Percentiles rank a stretch among this genome's conserved stretches.
These are phyloP conservation scores for Nothura maculosa DNA, from an alignment of 2,797 vertebrate species.

Conservation along the genomic window DNA sequence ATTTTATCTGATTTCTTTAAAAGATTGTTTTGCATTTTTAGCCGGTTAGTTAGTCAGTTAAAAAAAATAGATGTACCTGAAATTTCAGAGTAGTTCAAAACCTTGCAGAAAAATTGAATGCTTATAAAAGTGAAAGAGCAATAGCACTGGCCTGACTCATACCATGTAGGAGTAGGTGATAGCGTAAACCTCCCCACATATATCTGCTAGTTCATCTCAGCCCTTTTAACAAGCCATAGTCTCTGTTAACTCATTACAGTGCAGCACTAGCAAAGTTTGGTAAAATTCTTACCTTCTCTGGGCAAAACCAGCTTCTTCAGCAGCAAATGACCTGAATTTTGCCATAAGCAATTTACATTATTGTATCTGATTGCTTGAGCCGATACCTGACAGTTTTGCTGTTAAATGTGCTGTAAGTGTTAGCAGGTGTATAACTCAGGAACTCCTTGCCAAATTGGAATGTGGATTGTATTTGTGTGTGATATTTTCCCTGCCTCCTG, in stretches of 20 bases:
- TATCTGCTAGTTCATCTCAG: conserved; percentile 65
- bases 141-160: conserved; percentile 64
- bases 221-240: conserved; percentile 24
- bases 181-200: conserved; percentile 57
- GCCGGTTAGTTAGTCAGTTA: neutral
- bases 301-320: conserved; percentile 3
- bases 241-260: conserved; percentile 30
- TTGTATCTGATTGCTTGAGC: neutral
- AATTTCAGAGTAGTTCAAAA: conserved; percentile 24
- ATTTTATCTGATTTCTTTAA: fast-evolving
- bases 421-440: neutral
- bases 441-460: neutral
- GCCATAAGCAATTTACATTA: neutral
- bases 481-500: neutral
- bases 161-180: conserved; percentile 66
- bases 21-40: neutral
- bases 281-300: neutral
- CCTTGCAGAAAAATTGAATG: conserved; percentile 5
- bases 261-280: neutral
- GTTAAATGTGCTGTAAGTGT: neutral
- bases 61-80: neutral
- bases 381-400: neutral
- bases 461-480: neutral
- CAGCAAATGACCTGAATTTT: neutral
- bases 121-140: conserved; percentile 59